Evolutionary conservation across 2,113 vertebrate species (phyloP).

Genomic region (Brachirus orientalis): DNA sequence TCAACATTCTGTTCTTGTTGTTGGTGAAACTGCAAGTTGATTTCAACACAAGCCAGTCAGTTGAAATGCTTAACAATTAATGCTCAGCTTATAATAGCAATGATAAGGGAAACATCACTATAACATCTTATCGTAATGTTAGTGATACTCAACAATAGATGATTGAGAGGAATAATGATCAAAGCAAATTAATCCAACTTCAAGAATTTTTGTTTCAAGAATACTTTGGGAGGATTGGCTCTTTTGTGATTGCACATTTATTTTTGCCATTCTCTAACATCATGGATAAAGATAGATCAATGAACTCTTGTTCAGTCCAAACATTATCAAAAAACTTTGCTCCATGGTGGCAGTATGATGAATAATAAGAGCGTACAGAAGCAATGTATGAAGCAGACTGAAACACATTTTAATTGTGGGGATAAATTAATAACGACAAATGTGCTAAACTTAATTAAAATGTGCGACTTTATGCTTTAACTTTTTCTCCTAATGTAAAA

Average conservation of each 20-base stretch:
- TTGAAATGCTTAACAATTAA: conserved; percentile 2
- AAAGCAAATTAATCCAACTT: no score
- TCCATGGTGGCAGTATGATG: no score
- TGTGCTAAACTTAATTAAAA: conserved; percentile 18
- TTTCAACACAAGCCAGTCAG: conserved; percentile 1
- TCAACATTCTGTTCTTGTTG: neutral
- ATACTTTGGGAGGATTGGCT: no score
- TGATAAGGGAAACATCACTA: conserved; percentile 5
- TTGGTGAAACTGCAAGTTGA: conserved; percentile 12
- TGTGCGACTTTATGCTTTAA: conserved; percentile 3
- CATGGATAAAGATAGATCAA: neutral
- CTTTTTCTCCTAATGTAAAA: conserved; percentile 7
- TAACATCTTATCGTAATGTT: neutral
- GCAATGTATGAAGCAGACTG: conserved; percentile 33
- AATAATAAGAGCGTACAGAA: no score
- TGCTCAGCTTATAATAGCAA: neutral
- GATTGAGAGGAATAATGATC: no score
- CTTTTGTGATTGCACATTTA: neutral
- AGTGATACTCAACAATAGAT: conserved; percentile 1
- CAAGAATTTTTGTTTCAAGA: no score
- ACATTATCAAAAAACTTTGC: conserved; percentile 4
- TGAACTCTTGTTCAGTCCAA: conserved; percentile 6
- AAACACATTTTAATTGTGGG: neutral
- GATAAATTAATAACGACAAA: conserved; percentile 9
- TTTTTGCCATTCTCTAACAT: conserved; percentile 1